Evolutionary conservation across 2,888 invertebrate genomes (phyloP).

Genomic region (Drosophila cognata): DNA sequence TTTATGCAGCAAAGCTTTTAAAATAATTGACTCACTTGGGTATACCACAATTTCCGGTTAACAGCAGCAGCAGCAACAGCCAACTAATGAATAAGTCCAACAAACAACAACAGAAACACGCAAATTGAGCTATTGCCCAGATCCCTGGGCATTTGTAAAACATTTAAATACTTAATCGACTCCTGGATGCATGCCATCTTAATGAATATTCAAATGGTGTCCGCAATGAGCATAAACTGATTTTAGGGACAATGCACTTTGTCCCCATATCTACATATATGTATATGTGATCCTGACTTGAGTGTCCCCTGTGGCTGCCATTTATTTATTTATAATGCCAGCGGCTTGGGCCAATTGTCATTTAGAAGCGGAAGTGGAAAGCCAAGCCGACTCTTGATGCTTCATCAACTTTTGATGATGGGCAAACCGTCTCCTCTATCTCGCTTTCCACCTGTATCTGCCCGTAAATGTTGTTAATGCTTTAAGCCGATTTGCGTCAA

Average conservation of each 20-base stretch:
- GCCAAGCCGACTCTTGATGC: slow-evolving; percentile 31
- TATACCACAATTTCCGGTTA: slow-evolving; percentile 78
- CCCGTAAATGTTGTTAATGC: slow-evolving; percentile 42
- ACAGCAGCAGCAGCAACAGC: slow-evolving; percentile 67
- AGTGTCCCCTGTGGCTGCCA: slow-evolving; percentile 22
- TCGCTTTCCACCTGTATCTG: background rate
- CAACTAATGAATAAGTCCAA: slow-evolving; percentile 72
- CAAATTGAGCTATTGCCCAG: slow-evolving; percentile 13
- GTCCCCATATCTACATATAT: slow-evolving; percentile 2
- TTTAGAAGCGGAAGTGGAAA: slow-evolving; percentile 57
- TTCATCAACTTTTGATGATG: slow-evolving; percentile 36
- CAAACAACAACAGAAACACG: slow-evolving; percentile 25
- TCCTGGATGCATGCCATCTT: slow-evolving; percentile 66
- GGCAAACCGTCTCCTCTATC: background rate
- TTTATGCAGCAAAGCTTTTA: slow-evolving; percentile 80
- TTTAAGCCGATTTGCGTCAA: slow-evolving; percentile 71
- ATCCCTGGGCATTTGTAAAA: slow-evolving; percentile 52
- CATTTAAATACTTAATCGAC: slow-evolving; percentile 72
- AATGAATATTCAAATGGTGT: slow-evolving; percentile 67
- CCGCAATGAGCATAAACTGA: slow-evolving; percentile 29
- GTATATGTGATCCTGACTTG: background rate
- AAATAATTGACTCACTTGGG: slow-evolving; percentile 82
- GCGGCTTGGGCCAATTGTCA: slow-evolving; percentile 43
- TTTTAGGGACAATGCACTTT: slow-evolving; percentile 16
- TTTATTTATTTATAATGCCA: slow-evolving; percentile 60